phyloP scores from a whole-genome alignment of 2,888 invertebrate species.

The Platycheirus albimanus region DNA sequence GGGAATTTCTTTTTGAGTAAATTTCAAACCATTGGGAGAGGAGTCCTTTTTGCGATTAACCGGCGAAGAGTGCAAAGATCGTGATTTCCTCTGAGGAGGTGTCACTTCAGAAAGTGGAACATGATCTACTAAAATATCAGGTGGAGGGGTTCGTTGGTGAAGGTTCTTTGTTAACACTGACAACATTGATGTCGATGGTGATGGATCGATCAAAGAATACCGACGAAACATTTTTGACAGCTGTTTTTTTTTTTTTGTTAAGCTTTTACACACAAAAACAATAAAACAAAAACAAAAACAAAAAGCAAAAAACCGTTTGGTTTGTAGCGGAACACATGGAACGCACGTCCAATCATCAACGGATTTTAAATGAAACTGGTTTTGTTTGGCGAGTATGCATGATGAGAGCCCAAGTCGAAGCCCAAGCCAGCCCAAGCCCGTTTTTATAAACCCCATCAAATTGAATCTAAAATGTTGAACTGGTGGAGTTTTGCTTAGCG shows the following conservation, averaged over 20 bases:
- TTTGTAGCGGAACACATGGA: constrained; percentile 20
- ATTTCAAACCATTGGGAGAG: constrained; percentile 40
- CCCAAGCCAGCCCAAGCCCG: too few species aligned
- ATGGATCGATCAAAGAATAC: constrained; percentile 81
- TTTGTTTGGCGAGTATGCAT: constrained; percentile 22
- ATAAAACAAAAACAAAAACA: constrained; percentile 3
- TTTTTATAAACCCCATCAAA: background rate
- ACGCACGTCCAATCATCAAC: constrained; percentile 54
- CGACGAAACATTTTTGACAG: constrained; percentile 80
- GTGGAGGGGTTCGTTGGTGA: constrained; percentile 63
- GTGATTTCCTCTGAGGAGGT: constrained; percentile 77
- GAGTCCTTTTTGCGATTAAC: constrained; percentile 79
- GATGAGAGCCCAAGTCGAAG: too few species aligned
- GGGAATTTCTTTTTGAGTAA: constrained; percentile 39
- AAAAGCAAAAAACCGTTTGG: constrained; percentile 32
- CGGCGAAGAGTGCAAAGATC: constrained; percentile 82
- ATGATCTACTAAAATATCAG: constrained; percentile 75
- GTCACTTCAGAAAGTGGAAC: constrained; percentile 77
- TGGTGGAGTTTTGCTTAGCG: constrained; percentile 35
- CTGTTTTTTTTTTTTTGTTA: too few species aligned
- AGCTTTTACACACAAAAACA: too few species aligned
- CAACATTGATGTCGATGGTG: constrained; percentile 77
- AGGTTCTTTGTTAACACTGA: constrained; percentile 78
- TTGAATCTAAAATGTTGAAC: too few species aligned
- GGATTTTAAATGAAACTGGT: constrained; percentile 65